Conservation (phyloP, 30 jellyfish, hydroid and myxozoan genomes). For the Turritopsis dohrnii region DNA sequence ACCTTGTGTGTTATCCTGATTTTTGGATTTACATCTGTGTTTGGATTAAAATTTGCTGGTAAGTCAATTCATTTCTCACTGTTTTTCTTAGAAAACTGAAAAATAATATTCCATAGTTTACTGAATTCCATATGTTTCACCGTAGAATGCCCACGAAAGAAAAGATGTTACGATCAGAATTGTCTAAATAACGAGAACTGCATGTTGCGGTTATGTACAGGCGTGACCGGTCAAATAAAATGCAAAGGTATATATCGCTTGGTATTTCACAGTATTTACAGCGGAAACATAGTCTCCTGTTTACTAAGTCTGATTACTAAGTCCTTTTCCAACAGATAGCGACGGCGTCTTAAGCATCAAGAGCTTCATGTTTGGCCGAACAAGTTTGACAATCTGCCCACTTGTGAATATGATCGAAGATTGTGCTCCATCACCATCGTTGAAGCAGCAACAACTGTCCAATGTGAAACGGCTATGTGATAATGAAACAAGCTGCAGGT, state of each 20-base stretch:
- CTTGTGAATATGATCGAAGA: background rate
- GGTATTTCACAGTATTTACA: background rate
- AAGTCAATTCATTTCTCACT: background rate
- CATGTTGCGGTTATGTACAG: background rate
- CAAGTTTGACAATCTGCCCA: background rate
- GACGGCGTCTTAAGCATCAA: conserved; percentile 6
- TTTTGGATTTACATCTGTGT: background rate
- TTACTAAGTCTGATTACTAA: background rate
- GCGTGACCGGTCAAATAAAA: background rate
- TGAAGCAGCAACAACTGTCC: background rate
- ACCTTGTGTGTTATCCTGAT: background rate
- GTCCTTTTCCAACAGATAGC: background rate
- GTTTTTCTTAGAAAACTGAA: too few relatives aligned
- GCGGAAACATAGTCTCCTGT: background rate
- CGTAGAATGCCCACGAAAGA: background rate
- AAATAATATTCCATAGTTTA: too few relatives aligned
- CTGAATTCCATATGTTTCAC: too few relatives aligned
- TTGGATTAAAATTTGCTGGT: background rate
- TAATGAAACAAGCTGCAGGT: background rate
- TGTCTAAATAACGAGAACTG: background rate
- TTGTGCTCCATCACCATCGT: background rate
- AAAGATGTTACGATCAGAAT: background rate
- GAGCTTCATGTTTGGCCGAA: background rate
- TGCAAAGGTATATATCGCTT: background rate
- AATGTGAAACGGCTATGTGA: conserved; percentile 6